These are phyloP conservation scores for Drosophila stalkeri DNA, from an alignment of 2,888 invertebrate genomes.

Conservation along the genomic window DNA sequence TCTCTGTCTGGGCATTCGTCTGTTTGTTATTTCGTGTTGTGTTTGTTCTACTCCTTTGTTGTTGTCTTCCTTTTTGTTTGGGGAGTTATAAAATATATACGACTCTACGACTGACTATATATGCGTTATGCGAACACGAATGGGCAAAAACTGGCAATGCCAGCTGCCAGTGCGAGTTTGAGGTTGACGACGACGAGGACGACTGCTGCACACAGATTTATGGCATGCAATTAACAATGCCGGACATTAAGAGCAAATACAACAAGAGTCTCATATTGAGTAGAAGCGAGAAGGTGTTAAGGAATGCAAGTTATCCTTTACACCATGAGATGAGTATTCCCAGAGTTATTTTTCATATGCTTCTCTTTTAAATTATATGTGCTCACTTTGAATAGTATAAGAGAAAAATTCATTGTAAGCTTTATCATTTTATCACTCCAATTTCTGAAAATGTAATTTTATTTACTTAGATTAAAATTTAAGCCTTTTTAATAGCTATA, in stretches of 20 bases:
- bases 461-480: too few species aligned
- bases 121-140: conserved; percentile 37
- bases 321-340: too few species aligned
- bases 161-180: conserved; percentile 36
- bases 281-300: neutral
- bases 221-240: conserved; percentile 74
- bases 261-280: conserved; percentile 27
- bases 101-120: conserved; percentile 31
- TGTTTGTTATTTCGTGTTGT: conserved; percentile 32
- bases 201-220: conserved; percentile 69
- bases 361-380: too few species aligned
- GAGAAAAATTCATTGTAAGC: too few species aligned
- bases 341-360: too few species aligned
- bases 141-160: conserved; percentile 34
- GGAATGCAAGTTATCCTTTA: conserved; percentile 14
- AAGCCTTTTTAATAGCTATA: too few species aligned
- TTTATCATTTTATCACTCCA: too few species aligned
- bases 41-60: conserved; percentile 13
- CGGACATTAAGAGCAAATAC: conserved; percentile 65
- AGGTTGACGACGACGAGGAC: conserved; percentile 31
- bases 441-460: too few species aligned
- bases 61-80: conserved; percentile 16
- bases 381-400: too few species aligned
- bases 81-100: conserved; percentile 66
- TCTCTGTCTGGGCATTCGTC: conserved; percentile 54